Base-by-base conservation (phyloP, 1,140 invertebrate genomes). In the Harpegnathos saltator region DNA sequence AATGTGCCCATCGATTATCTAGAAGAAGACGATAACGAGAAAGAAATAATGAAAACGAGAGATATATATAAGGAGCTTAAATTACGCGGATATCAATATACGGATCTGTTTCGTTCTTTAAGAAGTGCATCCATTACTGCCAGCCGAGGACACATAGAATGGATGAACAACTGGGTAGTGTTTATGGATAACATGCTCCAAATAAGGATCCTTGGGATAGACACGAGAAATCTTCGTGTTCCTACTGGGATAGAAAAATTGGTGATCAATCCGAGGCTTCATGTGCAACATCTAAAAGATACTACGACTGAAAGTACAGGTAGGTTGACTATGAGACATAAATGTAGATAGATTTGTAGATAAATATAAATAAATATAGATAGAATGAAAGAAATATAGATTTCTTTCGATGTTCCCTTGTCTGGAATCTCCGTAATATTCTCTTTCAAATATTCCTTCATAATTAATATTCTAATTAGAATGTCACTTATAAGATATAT, bases 161-260 rank as follows among this genome's bases (percentile, higher is more conserved):
- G 97, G 97, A 93, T 94, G 19, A 96, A 97, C 86, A 98, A 98
- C 92, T 99, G 98, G 98, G 96, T 98, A 0, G 95, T 98, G 1
- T 99, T 98, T 92, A 96, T 99, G 95, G 98, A 99, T 93, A 98
- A 97, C 22, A 97, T 99, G 96, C 94, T 99, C 24, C 98, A 99
- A 92, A 96, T 98, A 85, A 96, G 97, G 84, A 96, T 99, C 65
- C 90, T 99, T 0, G 95, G 96, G 24, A 94, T 95, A 29, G 97
- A 98, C 85, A 96, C 96, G 0, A 93, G 97, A 75, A 95, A 96
- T 17, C 95, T 99, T 0, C 96, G 96, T 89, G 96, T 99, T 2
- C 98, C 98, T 3, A 98, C 98, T 0, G 96, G 97, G 85, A 97
- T 99, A 26, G 95, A 97, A 72, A 97, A 96, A 81, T 89, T 99